Evolutionary conservation across 2,113 vertebrate genomes (phyloP).

Genomic region (Pteropus alecto): DNA sequence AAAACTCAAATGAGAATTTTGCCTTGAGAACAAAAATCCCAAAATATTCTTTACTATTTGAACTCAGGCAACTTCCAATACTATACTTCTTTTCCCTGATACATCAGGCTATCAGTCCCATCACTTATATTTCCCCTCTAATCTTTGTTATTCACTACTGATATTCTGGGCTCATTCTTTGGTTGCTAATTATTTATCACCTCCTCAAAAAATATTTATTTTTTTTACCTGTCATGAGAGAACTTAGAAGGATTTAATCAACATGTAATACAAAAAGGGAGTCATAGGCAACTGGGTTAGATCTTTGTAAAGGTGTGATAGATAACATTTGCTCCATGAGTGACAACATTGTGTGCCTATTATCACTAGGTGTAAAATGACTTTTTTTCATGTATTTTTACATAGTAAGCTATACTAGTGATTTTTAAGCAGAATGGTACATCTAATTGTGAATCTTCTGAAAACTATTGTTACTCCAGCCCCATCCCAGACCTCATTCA

Average conservation of each 20-base stretch:
- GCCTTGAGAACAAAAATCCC: neutral
- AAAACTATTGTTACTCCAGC: neutral
- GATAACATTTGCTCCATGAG: neutral
- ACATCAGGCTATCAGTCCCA: neutral
- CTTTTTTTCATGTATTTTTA: neutral
- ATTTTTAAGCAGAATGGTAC: neutral
- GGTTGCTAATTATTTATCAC: neutral
- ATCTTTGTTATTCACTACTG: neutral
- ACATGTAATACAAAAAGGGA: neutral
- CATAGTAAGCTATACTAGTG: neutral
- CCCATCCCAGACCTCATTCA: neutral
- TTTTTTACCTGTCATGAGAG: neutral
- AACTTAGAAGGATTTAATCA: neutral
- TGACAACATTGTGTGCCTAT: neutral
- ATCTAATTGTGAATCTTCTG: neutral
- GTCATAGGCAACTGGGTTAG: neutral
- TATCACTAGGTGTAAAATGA: neutral
- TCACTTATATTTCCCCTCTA: neutral
- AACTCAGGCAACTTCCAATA: neutral
- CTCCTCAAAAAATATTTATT: neutral
- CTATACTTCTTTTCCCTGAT: neutral
- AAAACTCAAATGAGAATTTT: neutral
- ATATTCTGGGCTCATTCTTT: neutral
- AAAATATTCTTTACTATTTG: neutral
- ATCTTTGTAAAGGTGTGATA: neutral